Base-by-base conservation (phyloP, 92 coral and sea anemone genomes). In the Montipora capitata region DNA sequence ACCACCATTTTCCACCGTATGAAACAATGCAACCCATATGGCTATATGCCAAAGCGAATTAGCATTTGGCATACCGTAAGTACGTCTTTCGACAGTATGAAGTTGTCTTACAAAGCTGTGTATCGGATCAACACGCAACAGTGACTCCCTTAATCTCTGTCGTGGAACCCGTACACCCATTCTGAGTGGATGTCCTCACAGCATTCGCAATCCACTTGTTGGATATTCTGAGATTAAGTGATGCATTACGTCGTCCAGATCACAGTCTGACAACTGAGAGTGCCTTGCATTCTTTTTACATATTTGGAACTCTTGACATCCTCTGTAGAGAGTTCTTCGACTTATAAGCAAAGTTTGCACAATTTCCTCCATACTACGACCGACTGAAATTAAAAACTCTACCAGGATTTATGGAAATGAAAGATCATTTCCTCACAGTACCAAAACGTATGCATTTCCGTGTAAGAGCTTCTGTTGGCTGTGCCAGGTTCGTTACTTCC, bases 61-160 rank as follows among this genome's bases (percentile, higher is more conserved):
- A 27, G 27, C 27, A 27, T 27, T 27, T 27, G 27, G 27, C 27
- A 27, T 27, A 27, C 1, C 78, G 86, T 84, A 90, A 38, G 90
- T 90, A 57, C 90, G 86, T 79, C 93, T 90, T 54, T 85, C 80
- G 68, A 78, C 66, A 35, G 89, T 83, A 54, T 68, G 85, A 13
- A 89, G 80, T 41, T 71, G 78, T 84, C 27, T 27, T 27, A 27
- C 27, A 27, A 27, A 27, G 27, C 27, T 27, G 27, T 27, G 27
- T 27, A 27, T 27, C 27, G 27, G 27, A 27, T 27, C 27, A 27
- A 27, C 27, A 27, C 27, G 27, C 27, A 27, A 27, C 82, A 85
- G 43, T 5, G 93, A 84, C 61, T 85, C 90, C 76, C 93, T 85
- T 65, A 90, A 38, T 85, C 90, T 89, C 56, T 52, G 11, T 59